Evolutionary conservation across 2,888 invertebrate genomes (phyloP), one percentile per base, ranked within the genome.

Genomic region (Bugula neritina): DNA sequence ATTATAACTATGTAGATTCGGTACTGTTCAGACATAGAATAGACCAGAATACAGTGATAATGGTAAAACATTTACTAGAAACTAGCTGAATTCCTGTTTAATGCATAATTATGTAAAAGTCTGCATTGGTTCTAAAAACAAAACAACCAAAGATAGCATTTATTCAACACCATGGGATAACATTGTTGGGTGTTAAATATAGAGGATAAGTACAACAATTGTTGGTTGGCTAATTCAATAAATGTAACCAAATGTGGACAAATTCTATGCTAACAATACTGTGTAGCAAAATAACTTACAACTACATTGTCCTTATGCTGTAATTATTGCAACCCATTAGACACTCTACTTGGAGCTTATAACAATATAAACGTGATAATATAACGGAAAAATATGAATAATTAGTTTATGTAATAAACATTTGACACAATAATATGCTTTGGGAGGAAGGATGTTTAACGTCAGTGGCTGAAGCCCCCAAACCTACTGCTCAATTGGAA

Each of bases 301-400:
- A n/a, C 43, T 43, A 43, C 43, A 43, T 43, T 43, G 43, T 43
- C 43, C 43, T 43, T 43, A 43, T 43, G 43, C 43, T 43, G 17
- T 43, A n/a, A n/a, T 43, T 43, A 43, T 43, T 43, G 43, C 43
- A 5, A 43, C 17, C 10, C 5, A 43, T 43, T 10, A 10, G 17
- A 17, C 17, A 43, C 43, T 43, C 5, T 5, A 43, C 17, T 43
- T 10, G 43, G 43, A 10, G 31, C 5, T 27, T 31, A 63, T 63
- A 63, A 63, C 63, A 63, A 63, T 63, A 63, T 31, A 63, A 63
- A 63, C 31, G n/a, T 63, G 31, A 63, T 63, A 63, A 31, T 63
- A 63, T 43, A 43, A 43, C 43, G 17, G 17, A 10, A 63, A 5
- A 63, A 31, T 63, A 63, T 25, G 63, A 63, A 63, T 63, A 63